These are phyloP conservation scores for Loriculus beryllinus DNA, from an alignment of 2,797 vertebrate genomes.

Conservation along the genomic window DNA sequence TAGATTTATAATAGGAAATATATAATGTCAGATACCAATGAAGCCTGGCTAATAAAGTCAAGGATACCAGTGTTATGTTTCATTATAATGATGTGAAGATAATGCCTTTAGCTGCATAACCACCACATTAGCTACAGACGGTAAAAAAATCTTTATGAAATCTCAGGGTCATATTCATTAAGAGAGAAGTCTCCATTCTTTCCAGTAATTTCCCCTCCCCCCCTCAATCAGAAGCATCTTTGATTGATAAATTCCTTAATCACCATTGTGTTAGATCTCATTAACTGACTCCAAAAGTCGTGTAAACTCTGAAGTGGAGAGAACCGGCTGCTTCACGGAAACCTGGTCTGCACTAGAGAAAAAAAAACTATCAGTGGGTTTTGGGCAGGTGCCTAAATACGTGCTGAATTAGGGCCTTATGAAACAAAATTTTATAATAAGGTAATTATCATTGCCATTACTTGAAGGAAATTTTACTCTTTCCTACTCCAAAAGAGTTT, in stretches of 20 bases:
- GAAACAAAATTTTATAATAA: constrained; percentile 6
- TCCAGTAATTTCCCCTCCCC: not conserved
- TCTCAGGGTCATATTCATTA: constrained; percentile 63
- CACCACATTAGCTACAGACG: constrained; percentile 72
- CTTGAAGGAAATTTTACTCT: not conserved
- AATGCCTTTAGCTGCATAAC: constrained; percentile 77
- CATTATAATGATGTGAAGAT: constrained; percentile 77
- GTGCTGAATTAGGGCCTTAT: not conserved
- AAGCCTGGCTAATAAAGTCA: constrained; percentile 65
- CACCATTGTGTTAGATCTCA: not conserved
- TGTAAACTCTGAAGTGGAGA: not conserved
- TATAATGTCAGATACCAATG: constrained; percentile 64
- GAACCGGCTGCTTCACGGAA: not conserved
- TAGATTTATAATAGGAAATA: constrained; percentile 78
- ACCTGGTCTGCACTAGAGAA: not conserved
- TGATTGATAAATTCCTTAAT: constrained; percentile 7
- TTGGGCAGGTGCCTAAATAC: not conserved
- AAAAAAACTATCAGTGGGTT: not conserved
- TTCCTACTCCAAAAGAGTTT: not conserved
- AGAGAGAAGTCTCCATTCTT: not conserved
- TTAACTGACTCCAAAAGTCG: not conserved
- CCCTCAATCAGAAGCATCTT: constrained; percentile 18
- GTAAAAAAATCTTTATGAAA: constrained; percentile 73
- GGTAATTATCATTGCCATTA: not conserved
- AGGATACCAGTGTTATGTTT: constrained; percentile 70